Evolutionary conservation across 1,140 invertebrate species (phyloP).

Genomic region (Uloborus diversus): DNA sequence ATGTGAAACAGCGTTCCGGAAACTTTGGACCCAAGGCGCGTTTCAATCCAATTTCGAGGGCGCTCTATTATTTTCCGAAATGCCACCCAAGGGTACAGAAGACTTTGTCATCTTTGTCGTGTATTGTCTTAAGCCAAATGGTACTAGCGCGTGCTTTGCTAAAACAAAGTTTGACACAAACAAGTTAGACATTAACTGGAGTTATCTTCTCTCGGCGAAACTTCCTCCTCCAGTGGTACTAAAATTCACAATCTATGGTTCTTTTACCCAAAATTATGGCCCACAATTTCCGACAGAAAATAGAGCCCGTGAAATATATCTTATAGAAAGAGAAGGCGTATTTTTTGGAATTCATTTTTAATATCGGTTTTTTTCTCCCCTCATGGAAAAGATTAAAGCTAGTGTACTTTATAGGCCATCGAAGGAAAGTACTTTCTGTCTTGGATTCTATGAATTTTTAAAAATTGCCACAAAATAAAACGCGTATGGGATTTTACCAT

Average conservation of each 20-base stretch:
- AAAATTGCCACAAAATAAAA: slow-evolving; percentile 33
- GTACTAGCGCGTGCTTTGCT: background rate
- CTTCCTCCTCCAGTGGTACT: background rate
- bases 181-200: background rate
- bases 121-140: slow-evolving; percentile 14
- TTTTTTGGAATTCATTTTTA: slow-evolving; percentile 51
- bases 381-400: slow-evolving; percentile 38
- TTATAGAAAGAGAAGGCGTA: background rate
- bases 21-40: slow-evolving; percentile 12
- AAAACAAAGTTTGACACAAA: background rate
- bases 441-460: slow-evolving; percentile 38
- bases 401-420: slow-evolving; percentile 37
- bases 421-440: slow-evolving; percentile 25
- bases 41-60: slow-evolving; percentile 41
- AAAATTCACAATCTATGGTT: background rate
- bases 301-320: slow-evolving; percentile 30
- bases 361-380: slow-evolving; percentile 20
- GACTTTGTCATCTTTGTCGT: slow-evolving; percentile 11
- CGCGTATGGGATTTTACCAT: slow-evolving; percentile 30
- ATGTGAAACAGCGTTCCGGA: slow-evolving; percentile 22
- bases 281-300: slow-evolving; percentile 13
- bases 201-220: background rate
- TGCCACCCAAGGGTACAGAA: slow-evolving; percentile 1
- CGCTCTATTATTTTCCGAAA: slow-evolving; percentile 15
- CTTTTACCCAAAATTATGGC: slow-evolving; percentile 27